Evolutionary conservation across 1,140 invertebrate genomes (phyloP).

Genomic region (Musca vetustissima): DNA sequence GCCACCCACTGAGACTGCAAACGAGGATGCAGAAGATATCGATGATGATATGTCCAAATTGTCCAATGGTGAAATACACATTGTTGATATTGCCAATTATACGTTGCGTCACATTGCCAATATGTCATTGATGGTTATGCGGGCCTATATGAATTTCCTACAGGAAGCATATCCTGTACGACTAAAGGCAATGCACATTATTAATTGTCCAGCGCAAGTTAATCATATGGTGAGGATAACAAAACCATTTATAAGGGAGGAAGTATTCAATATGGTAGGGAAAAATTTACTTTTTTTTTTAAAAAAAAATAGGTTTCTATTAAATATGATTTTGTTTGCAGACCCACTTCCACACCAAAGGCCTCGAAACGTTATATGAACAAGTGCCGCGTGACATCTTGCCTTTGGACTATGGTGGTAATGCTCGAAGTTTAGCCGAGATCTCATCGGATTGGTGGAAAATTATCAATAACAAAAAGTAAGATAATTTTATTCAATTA

Average conservation of each 20-base stretch:
- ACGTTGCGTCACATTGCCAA: slow-evolving; percentile 65
- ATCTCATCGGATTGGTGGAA: slow-evolving; percentile 61
- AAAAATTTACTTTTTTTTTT: neutral
- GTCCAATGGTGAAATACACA: slow-evolving; percentile 65
- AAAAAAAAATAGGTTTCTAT: slow-evolving; percentile 57
- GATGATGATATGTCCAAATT: slow-evolving; percentile 37
- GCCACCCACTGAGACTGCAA: neutral
- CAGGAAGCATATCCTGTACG: slow-evolving; percentile 76
- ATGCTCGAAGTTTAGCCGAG: slow-evolving; percentile 59
- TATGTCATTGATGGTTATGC: slow-evolving; percentile 62
- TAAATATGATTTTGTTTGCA: slow-evolving; percentile 55
- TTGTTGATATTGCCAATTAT: slow-evolving; percentile 67
- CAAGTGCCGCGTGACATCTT: slow-evolving; percentile 64
- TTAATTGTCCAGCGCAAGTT: slow-evolving; percentile 66
- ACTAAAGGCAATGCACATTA: slow-evolving; percentile 72
- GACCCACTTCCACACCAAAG: slow-evolving; percentile 64
- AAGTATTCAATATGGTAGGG: slow-evolving; percentile 57
- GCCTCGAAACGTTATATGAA: slow-evolving; percentile 62
- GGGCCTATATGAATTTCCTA: slow-evolving; percentile 45
- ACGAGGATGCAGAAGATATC: slow-evolving; percentile 15
- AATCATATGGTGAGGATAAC: slow-evolving; percentile 64
- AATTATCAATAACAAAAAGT: slow-evolving; percentile 46
- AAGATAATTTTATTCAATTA: neutral
- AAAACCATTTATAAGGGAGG: slow-evolving; percentile 66
- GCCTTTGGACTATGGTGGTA: slow-evolving; percentile 68